Evolutionary conservation across 2,888 invertebrate genomes (phyloP).

Genomic region (Caenorhabditis sp.): DNA sequence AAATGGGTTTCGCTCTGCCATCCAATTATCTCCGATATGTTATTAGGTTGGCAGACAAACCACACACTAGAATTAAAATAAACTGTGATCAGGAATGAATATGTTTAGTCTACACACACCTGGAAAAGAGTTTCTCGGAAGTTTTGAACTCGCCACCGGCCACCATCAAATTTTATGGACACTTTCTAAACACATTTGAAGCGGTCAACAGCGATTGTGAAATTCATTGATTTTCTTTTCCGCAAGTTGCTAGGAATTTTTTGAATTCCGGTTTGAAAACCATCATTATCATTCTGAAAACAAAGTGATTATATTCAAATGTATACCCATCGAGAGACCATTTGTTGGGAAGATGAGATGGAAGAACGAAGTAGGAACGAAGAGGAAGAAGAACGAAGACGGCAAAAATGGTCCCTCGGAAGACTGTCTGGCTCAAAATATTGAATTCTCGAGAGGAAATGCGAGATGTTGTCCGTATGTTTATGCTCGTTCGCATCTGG

Average conservation of each 20-base stretch:
- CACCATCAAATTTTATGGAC: too few species aligned
- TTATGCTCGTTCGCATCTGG: conserved; percentile 7
- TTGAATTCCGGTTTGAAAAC: conserved; percentile 40
- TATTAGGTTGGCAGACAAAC: too few species aligned
- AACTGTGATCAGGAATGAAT: too few species aligned
- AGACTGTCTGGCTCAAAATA: conserved; percentile 38
- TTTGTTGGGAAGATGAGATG: conserved; percentile 3
- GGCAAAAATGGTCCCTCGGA: conserved; percentile 34
- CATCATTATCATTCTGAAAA: conserved; percentile 33
- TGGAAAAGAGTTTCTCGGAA: too few species aligned
- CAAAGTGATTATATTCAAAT: neutral
- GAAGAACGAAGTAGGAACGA: conserved; percentile 24
- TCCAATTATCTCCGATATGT: too few species aligned
- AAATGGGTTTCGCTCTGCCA: too few species aligned
- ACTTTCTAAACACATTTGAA: too few species aligned
- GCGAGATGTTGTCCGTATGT: conserved; percentile 6
- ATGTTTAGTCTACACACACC: too few species aligned
- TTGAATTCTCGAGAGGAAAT: conserved; percentile 18
- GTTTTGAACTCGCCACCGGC: too few species aligned
- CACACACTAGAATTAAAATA: too few species aligned
- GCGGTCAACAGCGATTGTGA: too few species aligned
- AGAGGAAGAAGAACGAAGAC: conserved; percentile 16
- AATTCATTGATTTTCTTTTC: neutral
- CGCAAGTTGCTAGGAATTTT: conserved; percentile 13
- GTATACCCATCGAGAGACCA: conserved; percentile 40